Conservation (phyloP, 2,888 invertebrate species). For the Metalampra italica region DNA sequence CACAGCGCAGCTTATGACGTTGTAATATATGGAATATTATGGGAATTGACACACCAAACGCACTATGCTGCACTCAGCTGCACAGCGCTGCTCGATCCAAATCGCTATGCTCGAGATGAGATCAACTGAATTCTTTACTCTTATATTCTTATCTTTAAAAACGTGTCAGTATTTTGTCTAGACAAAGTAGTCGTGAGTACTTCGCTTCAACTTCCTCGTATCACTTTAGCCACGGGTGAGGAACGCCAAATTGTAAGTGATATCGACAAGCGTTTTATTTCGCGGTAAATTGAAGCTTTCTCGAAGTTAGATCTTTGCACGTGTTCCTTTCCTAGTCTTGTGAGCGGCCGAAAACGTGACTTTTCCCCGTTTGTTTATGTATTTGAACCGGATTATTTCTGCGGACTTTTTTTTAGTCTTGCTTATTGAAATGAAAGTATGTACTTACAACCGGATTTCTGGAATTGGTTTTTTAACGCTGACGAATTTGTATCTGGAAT, state of each 20-base stretch:
- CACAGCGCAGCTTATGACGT: too few relatives aligned
- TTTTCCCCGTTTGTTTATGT: constrained; percentile 2
- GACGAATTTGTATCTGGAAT: background rate
- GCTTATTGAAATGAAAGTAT: background rate
- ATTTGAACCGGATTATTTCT: constrained; percentile 1
- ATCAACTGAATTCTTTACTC: background rate
- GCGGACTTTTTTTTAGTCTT: background rate
- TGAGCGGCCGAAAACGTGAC: constrained; percentile 6
- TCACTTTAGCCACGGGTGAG: background rate
- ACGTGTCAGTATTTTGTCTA: too few relatives aligned
- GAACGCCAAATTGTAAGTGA: background rate
- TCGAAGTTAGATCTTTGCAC: background rate
- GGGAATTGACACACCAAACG: too few relatives aligned
- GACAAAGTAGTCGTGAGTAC: too few relatives aligned
- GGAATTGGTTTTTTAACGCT: background rate
- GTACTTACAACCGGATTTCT: background rate
- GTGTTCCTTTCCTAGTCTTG: constrained; percentile 1
- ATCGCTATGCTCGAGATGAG: too few relatives aligned
- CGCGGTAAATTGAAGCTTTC: background rate
- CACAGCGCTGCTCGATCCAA: too few relatives aligned
- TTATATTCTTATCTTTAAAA: background rate
- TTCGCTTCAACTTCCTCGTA: background rate
- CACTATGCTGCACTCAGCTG: too few relatives aligned
- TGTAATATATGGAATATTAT: too few relatives aligned
- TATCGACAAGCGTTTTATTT: background rate